Conservation (phyloP, 1,140 invertebrate genomes). For the Dryas iulia region DNA sequence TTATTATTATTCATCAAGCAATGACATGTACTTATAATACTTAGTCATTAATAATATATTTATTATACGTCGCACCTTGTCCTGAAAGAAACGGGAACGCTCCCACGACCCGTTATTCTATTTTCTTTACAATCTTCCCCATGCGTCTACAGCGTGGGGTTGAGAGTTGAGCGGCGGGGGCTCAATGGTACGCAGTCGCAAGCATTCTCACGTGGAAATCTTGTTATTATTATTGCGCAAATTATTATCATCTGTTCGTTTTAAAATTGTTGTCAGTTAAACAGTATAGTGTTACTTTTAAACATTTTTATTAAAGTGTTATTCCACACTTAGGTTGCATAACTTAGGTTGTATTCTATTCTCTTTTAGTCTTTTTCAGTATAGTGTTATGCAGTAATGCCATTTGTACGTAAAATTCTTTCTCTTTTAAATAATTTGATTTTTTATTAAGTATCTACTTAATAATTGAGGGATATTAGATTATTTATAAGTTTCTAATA, state of each 20-base stretch:
- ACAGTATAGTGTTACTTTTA: neutral
- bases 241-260: conserved; percentile 9
- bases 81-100: conserved; percentile 6
- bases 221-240: conserved; percentile 34
- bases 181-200: conserved; percentile 34
- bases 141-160: conserved; percentile 26
- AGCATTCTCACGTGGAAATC: conserved; percentile 37
- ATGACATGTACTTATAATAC: neutral
- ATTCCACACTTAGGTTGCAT: too few relatives aligned
- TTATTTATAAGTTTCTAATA: too few relatives aligned
- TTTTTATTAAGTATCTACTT: too few relatives aligned
- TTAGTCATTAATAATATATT: neutral
- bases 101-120: conserved; percentile 35
- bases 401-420: too few relatives aligned
- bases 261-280: neutral
- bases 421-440: too few relatives aligned
- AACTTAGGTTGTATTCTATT: too few relatives aligned
- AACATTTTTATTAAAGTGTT: too few relatives aligned
- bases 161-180: conserved; percentile 36
- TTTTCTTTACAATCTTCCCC: conserved; percentile 43
- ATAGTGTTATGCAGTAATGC: too few relatives aligned
- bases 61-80: neutral
- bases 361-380: too few relatives aligned
- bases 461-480: too few relatives aligned
- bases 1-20: too few relatives aligned